These are phyloP conservation scores for Mercenaria mercenaria DNA, from an alignment of 1,140 invertebrate species.

Conservation along the genomic window DNA sequence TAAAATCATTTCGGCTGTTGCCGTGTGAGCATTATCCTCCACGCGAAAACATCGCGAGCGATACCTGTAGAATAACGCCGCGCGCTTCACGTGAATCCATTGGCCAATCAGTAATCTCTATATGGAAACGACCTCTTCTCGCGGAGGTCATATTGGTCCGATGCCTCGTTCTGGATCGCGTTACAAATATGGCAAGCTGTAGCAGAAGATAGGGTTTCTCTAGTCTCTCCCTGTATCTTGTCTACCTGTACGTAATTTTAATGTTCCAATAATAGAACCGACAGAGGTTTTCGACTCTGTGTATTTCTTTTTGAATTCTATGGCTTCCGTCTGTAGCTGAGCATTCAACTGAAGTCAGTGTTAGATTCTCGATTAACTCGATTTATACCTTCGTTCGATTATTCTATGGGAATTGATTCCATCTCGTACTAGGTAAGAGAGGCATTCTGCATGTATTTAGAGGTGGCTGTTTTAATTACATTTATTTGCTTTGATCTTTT, in stretches of 20 bases:
- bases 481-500: neutral
- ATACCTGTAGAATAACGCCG: neutral
- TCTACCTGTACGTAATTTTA: slow-evolving; percentile 30
- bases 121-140: slow-evolving; percentile 55
- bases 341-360: slow-evolving; percentile 27
- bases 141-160: slow-evolving; percentile 20
- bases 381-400: slow-evolving; percentile 25
- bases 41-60: neutral
- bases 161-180: slow-evolving; percentile 50
- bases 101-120: slow-evolving; percentile 50
- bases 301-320: slow-evolving; percentile 54
- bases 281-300: slow-evolving; percentile 42
- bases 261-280: slow-evolving; percentile 43
- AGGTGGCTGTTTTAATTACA: slow-evolving; percentile 11
- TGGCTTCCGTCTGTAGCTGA: slow-evolving; percentile 32
- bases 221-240: slow-evolving; percentile 24
- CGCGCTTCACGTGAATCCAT: neutral
- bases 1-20: neutral
- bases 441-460: slow-evolving; percentile 4
- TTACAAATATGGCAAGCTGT: slow-evolving; percentile 54
- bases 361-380: slow-evolving; percentile 54
- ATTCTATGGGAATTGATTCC: slow-evolving; percentile 51
- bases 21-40: neutral
- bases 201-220: slow-evolving; percentile 57
- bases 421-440: slow-evolving; percentile 44